Conservation (phyloP, 2,888 invertebrate species). For the Bimastos eiseni region DNA sequence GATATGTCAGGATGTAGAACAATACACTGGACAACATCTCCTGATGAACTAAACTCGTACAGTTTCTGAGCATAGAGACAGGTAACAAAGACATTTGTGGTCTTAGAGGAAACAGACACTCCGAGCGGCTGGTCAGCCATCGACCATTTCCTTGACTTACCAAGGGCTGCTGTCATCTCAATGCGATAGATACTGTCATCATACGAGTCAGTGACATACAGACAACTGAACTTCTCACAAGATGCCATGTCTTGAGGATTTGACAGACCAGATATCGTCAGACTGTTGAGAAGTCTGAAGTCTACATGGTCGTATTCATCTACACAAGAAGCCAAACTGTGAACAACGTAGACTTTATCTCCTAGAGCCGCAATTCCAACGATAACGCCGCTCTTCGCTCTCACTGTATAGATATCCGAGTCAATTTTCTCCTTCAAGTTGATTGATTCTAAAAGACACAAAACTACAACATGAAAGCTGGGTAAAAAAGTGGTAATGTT, state of each 20-base stretch:
- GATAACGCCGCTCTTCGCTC: slow-evolving; percentile 2
- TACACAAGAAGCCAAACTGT: slow-evolving; percentile 10
- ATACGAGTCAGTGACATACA: slow-evolving; percentile 24
- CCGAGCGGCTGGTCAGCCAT: slow-evolving; percentile 26
- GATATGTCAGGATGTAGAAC: slow-evolving; percentile 24
- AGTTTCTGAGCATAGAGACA: slow-evolving; percentile 27
- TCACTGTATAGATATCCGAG: background rate
- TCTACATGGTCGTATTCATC: slow-evolving; percentile 3
- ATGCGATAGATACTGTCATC: slow-evolving; percentile 1
- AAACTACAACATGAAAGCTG: background rate
- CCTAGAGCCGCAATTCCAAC: background rate
- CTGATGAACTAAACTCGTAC: slow-evolving; percentile 14
- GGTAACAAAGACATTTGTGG: background rate
- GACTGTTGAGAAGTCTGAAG: background rate
- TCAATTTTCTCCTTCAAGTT: background rate
- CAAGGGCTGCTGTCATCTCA: background rate
- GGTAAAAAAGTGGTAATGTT: too few species aligned
- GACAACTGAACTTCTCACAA: background rate
- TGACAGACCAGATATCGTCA: slow-evolving; percentile 1
- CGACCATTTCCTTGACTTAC: slow-evolving; percentile 6
- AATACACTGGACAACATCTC: slow-evolving; percentile 7
- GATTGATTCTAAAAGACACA: background rate
- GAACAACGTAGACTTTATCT: background rate
- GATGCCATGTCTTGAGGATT: slow-evolving; percentile 29
- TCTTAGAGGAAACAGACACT: background rate